Evolutionary conservation across 2,888 invertebrate species (phyloP), one percentile per base, ranked within the genome.

Genomic region (Gymnosoma rotundatum): DNA sequence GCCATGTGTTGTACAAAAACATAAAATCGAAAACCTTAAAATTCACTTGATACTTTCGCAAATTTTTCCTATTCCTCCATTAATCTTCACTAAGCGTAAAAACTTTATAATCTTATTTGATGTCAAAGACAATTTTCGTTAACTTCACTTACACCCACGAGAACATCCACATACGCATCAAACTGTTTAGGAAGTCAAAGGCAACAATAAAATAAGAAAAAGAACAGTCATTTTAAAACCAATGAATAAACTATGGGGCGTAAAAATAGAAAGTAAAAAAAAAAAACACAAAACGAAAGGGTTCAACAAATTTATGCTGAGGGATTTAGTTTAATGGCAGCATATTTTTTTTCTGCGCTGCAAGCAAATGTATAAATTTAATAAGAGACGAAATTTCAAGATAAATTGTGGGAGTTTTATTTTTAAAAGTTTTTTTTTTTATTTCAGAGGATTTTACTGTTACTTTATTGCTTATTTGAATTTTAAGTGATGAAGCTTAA

Each of bases 191-290:
- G 38, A 69, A 67, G 25, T 73, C 42, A 64, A 48, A 60, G 6
- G 25, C 60, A 60, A 52, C 32, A 67, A 58, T 14, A 25, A 48
- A 74, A 74, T 21, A 25, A 25, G 20, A 45, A 20, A 36, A 36
- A 63, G 18, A 60, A 52, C 56, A 74, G 20, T 16, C 45, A 70
- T 52, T 64, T 63, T 56, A 48, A 16, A 75, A 69, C 54, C 67
- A 83, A 83, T 79, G 75, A 83, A 75, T 83, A 83, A 83, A 83
- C 75, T 75, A 61, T 75, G 79, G 79, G 83, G 83, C 75, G 83
- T 83, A 70, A 72, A 75, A 83, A 70, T 52, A 48, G 78, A 83
- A 79, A 79, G 66, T 60, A 79, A 66, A 64, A 78, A 79, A 70
- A 64, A 25, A 4, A 25, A 25, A 25, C 1, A 25, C 25, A 4